Conservation (phyloP, 2,113 vertebrate genomes). For the Otus sunia region DNA sequence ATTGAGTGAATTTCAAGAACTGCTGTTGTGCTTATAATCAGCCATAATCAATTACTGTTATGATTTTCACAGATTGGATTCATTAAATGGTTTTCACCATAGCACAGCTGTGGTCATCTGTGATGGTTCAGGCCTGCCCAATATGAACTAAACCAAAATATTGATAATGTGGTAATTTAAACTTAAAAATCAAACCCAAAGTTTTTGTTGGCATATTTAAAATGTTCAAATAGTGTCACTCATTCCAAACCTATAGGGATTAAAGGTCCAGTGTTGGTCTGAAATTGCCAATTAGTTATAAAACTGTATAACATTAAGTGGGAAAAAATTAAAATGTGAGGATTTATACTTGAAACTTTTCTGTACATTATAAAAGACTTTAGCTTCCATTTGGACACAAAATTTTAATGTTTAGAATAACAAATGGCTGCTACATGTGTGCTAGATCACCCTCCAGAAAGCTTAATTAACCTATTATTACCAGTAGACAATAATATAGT, state of each 20-base stretch:
- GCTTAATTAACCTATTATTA: not conserved
- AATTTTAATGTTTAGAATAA: not conserved
- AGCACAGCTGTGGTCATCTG: not conserved
- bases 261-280: not conserved
- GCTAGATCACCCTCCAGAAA: not conserved
- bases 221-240: not conserved
- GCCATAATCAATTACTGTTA: not conserved
- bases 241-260: not conserved
- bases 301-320: not conserved
- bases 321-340: no score
- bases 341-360: not conserved
- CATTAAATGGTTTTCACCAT: not conserved
- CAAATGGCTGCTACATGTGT: not conserved
- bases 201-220: not conserved
- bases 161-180: not conserved
- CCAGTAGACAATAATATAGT: not conserved
- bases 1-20: not conserved
- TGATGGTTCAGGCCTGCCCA: not conserved
- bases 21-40: not conserved
- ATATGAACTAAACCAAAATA: not conserved
- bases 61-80: not conserved
- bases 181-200: not conserved
- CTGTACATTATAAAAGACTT: not conserved
- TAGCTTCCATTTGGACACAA: not conserved
- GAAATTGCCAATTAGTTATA: not conserved